Conservation (phyloP, 92 coral and sea anemone species). For the Porites lobata region DNA sequence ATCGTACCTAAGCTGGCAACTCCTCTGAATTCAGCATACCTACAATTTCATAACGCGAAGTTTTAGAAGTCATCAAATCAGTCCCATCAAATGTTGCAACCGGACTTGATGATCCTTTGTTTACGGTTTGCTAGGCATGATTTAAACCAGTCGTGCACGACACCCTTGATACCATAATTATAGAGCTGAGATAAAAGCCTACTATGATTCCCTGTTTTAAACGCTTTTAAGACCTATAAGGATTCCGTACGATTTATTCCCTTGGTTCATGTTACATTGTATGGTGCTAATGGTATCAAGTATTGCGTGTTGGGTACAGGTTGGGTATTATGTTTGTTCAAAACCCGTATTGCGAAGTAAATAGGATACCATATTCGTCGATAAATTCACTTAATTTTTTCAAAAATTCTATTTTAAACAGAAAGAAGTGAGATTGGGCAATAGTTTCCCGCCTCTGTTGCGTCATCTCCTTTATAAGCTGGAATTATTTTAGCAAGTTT, state of each 20-base stretch:
- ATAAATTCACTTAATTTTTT: background rate
- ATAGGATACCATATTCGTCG: no score
- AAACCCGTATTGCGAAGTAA: no score
- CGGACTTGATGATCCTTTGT: slow-evolving; percentile 20
- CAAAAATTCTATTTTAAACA: slow-evolving; percentile 6
- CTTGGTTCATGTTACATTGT: slow-evolving; percentile 1
- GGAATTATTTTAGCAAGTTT: slow-evolving; percentile 40
- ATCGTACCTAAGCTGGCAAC: slow-evolving; percentile 33
- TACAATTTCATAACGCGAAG: slow-evolving; percentile 35
- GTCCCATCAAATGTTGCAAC: slow-evolving; percentile 28
- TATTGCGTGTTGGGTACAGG: background rate
- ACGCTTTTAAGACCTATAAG: slow-evolving; percentile 13
- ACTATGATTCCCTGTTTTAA: slow-evolving; percentile 1
- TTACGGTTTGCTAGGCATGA: background rate
- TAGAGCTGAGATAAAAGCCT: slow-evolving; percentile 10
- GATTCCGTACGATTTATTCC: slow-evolving; percentile 13
- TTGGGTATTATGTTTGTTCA: no score
- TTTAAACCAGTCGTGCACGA: background rate
- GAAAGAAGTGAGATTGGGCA: background rate
- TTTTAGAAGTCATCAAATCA: background rate
- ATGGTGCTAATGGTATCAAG: slow-evolving; percentile 10
- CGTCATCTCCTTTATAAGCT: slow-evolving; percentile 46
- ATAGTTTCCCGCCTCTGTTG: slow-evolving; percentile 20
- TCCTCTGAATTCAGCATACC: slow-evolving; percentile 61
- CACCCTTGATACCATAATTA: background rate